Evolutionary conservation across 2,113 vertebrate genomes (phyloP), one percentile per base, ranked within the genome.

Genomic region (Eptesicus fuscus): DNA sequence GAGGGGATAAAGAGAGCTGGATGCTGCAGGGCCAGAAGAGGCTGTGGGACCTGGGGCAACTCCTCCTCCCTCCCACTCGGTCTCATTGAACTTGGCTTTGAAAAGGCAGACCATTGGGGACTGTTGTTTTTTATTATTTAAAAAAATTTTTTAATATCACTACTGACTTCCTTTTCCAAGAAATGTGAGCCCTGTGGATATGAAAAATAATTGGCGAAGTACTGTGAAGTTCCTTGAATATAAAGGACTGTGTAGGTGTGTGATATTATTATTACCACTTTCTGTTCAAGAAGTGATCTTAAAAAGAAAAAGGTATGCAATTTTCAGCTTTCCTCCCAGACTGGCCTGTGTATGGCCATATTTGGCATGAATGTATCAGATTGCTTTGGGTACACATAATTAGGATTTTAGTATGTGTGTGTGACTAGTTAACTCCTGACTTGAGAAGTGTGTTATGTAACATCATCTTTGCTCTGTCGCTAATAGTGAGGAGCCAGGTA

Each of bases 351-450:
- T 94, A 76, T 94, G 88, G 94, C 86, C 88, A 85, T 71, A 91
- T 91, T 97, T 97, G 97, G 76, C 87, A 80, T 35, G 95, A 97
- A 97, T 25, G 44, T 30, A 44, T 83, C 42, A 13, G 37, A 23
- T 91, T 91, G n/a, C 23, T 65, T 84, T 93, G 90, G 47, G 44
- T 85, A n/a, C 7, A 94, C 63, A 82, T 84, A 96, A 98, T 96
- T 83, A 96, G 40, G 85, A 80, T 84, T 23, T 95, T 97, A 12
- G 59, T 61, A 61, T 97, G 97, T 32, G 25, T 94, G 96, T 97
- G 92, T 44, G 88, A 96, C 61, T 83, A 3, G 17, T 90, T 97
- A 97, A 95, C 86, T 90, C 67, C 93, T 93, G 69, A 86, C 88
- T 96, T 88, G 76, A 90, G 79, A 96, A 96, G 53, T 84, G 2